phyloP scores from a whole-genome alignment of 2,797 vertebrate species.

The Xenentodon cancila region DNA sequence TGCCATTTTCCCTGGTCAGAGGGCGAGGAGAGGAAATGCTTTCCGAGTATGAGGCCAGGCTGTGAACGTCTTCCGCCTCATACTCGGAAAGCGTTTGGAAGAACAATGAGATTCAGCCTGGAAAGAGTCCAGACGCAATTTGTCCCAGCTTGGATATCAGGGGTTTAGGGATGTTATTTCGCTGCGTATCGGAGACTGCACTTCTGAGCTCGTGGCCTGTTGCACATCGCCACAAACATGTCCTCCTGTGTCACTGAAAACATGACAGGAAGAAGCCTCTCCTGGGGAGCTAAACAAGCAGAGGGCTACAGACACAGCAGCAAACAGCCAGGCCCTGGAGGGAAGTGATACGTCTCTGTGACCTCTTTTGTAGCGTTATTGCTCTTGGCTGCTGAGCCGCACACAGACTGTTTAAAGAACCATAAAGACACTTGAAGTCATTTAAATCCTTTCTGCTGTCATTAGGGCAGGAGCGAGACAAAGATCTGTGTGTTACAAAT shows the following conservation, averaged over 20 bases:
- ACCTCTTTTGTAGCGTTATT: constrained; percentile 43
- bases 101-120: constrained; percentile 43
- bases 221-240: constrained; percentile 43
- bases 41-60: constrained; percentile 32
- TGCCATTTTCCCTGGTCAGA: constrained; percentile 42
- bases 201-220: constrained; percentile 43
- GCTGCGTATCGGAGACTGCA: constrained; percentile 41
- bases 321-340: constrained; percentile 34
- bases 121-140: constrained; percentile 51
- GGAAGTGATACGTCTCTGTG: constrained; percentile 20
- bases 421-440: constrained; percentile 27
- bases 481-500: constrained; percentile 19
- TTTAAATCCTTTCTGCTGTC: constrained; percentile 41
- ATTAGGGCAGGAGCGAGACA: constrained; percentile 15
- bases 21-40: constrained; percentile 42
- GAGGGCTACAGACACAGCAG: constrained; percentile 29
- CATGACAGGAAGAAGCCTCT: constrained; percentile 55
- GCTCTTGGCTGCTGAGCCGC: constrained; percentile 48
- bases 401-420: constrained; percentile 59
- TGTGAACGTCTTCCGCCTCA: constrained; percentile 32
- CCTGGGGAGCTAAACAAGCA: constrained; percentile 50
- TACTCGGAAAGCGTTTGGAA: constrained; percentile 48
- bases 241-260: constrained; percentile 48
- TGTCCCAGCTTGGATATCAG: constrained; percentile 37
- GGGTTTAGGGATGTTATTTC: constrained; percentile 43